These are phyloP conservation scores for Moxostoma hubbsi DNA, from an alignment of 2,797 vertebrate species.

Conservation along the genomic window DNA sequence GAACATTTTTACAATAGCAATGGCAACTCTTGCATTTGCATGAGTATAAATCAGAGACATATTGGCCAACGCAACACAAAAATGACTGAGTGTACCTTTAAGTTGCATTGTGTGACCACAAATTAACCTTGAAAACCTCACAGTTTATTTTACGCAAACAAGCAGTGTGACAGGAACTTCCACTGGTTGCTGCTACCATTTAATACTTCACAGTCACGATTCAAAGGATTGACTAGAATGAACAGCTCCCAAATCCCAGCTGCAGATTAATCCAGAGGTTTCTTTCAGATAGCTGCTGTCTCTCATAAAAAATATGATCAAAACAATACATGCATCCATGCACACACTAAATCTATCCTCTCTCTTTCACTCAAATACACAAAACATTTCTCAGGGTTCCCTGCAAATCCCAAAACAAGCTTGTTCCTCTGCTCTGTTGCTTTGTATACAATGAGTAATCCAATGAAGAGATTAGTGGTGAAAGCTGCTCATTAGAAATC, in stretches of 20 bases:
- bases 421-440: slow-evolving; percentile 15
- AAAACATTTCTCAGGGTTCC: slow-evolving; percentile 11
- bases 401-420: slow-evolving; percentile 17
- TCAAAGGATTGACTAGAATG: slow-evolving; percentile 38
- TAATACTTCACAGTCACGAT: slow-evolving; percentile 15
- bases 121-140: not conserved
- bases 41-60: too few relatives aligned
- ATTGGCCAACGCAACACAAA: too few relatives aligned
- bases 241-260: slow-evolving; percentile 21
- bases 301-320: slow-evolving; percentile 14
- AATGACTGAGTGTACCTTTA: too few relatives aligned
- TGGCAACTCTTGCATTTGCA: too few relatives aligned
- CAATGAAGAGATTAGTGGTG: slow-evolving; percentile 53
- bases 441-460: slow-evolving; percentile 52
- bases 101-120: not conserved
- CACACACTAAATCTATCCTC: slow-evolving; percentile 11
- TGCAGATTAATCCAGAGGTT: slow-evolving; percentile 28
- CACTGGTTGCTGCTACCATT: not conserved
- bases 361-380: slow-evolving; percentile 6
- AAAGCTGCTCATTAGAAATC: slow-evolving; percentile 55
- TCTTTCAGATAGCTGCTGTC: slow-evolving; percentile 12
- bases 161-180: not conserved
- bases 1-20: too few relatives aligned
- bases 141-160: not conserved
- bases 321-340: slow-evolving; percentile 14